phyloP scores from a whole-genome alignment of 53 echinoderm and acorn worm genomes.

The Holothuria scabra region DNA sequence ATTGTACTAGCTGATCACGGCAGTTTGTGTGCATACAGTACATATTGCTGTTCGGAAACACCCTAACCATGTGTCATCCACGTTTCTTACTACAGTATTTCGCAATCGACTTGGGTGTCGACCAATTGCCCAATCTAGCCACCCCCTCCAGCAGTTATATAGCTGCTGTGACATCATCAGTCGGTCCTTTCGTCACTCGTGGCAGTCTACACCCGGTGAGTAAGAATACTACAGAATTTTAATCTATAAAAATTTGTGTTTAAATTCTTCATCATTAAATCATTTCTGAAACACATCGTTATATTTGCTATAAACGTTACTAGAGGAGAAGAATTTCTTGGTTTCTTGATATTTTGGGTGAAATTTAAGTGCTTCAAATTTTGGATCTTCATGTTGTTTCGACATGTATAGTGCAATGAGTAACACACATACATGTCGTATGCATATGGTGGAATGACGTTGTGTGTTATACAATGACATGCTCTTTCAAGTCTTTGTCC shows the following conservation, averaged over 20 bases:
- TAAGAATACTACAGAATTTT: not conserved
- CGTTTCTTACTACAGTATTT: conserved; percentile 6
- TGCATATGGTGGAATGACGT: too few species aligned
- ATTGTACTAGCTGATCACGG: too few species aligned
- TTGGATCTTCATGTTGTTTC: too few species aligned
- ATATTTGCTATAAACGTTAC: not conserved
- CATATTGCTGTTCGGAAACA: too few species aligned
- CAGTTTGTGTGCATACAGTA: too few species aligned
- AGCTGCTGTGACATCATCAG: conserved; percentile 12
- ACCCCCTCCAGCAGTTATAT: conserved; percentile 32
- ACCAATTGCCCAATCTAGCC: not conserved
- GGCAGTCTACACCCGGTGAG: conserved; percentile 22
- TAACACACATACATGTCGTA: too few species aligned
- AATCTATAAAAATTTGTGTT: not conserved
- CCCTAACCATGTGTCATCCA: conserved; percentile 6
- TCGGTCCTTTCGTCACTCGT: conserved; percentile 43
- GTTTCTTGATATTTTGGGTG: not conserved
- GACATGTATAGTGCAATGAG: too few species aligned
- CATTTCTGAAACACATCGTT: not conserved
- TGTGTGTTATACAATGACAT: too few species aligned
- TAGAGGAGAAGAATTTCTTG: not conserved
- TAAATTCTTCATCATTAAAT: not conserved
- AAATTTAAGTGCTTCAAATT: not conserved
- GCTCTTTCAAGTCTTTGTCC: too few species aligned
- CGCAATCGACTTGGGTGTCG: conserved; percentile 21